Percentiles rank a stretch among this genome's conserved stretches.
Conservation (phyloP, 1,140 invertebrate species). For the Leptinotarsa lineolata region DNA sequence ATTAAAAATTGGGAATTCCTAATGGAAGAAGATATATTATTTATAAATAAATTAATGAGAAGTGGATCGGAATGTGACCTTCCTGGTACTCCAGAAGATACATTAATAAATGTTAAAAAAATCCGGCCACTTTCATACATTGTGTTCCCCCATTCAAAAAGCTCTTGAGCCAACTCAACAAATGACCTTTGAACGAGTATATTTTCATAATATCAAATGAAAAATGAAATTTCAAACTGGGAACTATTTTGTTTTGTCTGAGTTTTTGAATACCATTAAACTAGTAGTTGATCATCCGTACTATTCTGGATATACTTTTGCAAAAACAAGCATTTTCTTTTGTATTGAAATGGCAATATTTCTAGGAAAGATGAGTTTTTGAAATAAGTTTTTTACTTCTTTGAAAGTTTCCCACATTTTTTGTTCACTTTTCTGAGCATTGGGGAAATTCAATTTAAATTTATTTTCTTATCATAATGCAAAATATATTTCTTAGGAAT, state of each 20-base stretch:
- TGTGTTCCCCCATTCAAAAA: slow-evolving; percentile 10
- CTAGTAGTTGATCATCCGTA: too few species aligned
- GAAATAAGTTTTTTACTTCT: too few species aligned
- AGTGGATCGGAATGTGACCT: slow-evolving; percentile 1
- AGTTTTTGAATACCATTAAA: neutral
- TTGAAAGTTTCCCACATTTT: too few species aligned
- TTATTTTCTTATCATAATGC: neutral
- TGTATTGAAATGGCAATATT: too few species aligned
- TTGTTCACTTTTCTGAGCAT: neutral
- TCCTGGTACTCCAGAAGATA: neutral
- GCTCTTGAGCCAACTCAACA: slow-evolving; percentile 5
- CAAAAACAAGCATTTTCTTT: too few species aligned
- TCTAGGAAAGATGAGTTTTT: neutral
- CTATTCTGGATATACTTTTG: too few species aligned
- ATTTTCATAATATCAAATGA: too few species aligned
- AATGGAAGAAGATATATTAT: slow-evolving; percentile 7
- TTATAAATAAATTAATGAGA: neutral
- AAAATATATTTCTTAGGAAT: slow-evolving; percentile 39
- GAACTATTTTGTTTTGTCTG: too few species aligned
- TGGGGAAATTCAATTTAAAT: neutral
- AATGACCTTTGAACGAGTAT: too few species aligned
- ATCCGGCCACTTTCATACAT: neutral
- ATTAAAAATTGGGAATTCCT: neutral
- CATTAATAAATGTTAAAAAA: neutral
- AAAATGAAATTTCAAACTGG: too few species aligned